Base-by-base conservation (phyloP, 2,113 vertebrate species). In the Lynx canadensis region DNA sequence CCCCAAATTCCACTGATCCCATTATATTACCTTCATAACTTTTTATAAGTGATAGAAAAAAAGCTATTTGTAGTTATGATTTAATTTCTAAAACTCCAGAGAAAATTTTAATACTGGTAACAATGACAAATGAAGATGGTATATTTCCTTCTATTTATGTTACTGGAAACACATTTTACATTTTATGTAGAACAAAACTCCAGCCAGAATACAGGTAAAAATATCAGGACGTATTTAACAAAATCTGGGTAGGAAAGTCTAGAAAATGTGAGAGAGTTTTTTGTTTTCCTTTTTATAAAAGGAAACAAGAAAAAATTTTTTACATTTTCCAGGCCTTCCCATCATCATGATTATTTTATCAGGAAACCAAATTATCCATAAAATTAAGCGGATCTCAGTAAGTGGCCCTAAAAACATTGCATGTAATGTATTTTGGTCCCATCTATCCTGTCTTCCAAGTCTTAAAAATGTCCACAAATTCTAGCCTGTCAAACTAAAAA, bases 11-110 rank as follows among this genome's bases (percentile, higher is more conserved):
- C 45, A 19, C 25, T 55, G 27, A 50, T 76, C 25, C 19, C 55
- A 29, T n/a, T 68, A 33, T 21, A 79, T 48, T 83, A 78, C 41
- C 4, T 91, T 50, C 31, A 83, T 29, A 45, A 65, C 2, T 65
- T 63, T 86, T 5, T 73, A 83, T 15, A 89, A 83, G 8, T 90
- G 21, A 27, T n/a, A 50, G 41, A 5, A 68, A 83, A 80, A 76
- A 55, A 71, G 38, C 33, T 69, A 88, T 27, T 76, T 74, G 33
- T 74, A 4, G 68, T 82, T 91, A 91, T 3, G 29, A 48, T 52
- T 94, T 81, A 90, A 90, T 87, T 78, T 91, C 60, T 65, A 74
- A 79, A 83, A 79, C 9, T 52, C 23, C 25, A 82, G n/a, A 87
- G 23, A 88, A 89, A 69, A 66, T 6, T 73, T 45, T 97, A 96